phyloP scores from a whole-genome alignment of 1,140 invertebrate species.

The Glomeris maerens region DNA sequence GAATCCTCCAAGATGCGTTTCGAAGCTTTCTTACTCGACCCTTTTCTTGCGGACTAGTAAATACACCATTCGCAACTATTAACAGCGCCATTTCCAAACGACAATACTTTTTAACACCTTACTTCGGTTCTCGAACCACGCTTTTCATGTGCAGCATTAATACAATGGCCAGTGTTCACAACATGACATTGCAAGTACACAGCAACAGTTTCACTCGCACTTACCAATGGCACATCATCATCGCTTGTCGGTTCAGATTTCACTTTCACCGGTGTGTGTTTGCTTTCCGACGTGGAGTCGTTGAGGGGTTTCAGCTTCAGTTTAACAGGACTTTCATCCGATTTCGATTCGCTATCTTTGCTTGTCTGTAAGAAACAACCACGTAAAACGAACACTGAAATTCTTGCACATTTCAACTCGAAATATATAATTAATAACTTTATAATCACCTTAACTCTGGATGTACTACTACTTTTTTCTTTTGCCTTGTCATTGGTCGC shows the following conservation, averaged over 20 bases:
- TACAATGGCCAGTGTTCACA: background rate
- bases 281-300: constrained; percentile 6
- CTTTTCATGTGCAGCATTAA: background rate
- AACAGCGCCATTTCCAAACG: background rate
- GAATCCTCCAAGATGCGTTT: constrained; percentile 15
- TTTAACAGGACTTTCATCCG: constrained; percentile 18
- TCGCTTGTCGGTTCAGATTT: constrained; percentile 40
- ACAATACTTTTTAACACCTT: background rate
- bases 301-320: constrained; percentile 33
- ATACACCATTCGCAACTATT: constrained; percentile 16
- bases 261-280: constrained; percentile 29
- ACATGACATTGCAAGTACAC: constrained; percentile 3
- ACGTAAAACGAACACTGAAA: background rate
- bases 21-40: constrained; percentile 17
- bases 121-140: background rate
- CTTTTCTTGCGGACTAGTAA: constrained; percentile 8
- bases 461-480: no score
- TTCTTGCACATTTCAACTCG: no score
- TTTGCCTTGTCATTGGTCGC: no score
- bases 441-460: no score
- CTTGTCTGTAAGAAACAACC: constrained; percentile 20
- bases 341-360: constrained; percentile 28
- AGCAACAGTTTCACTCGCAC: constrained; percentile 16
- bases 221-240: constrained; percentile 63
- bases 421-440: no score